Evolutionary conservation across 2,888 invertebrate genomes (phyloP), one percentile per base, ranked within the genome.

Genomic region (Temnothorax rugatulus): DNA sequence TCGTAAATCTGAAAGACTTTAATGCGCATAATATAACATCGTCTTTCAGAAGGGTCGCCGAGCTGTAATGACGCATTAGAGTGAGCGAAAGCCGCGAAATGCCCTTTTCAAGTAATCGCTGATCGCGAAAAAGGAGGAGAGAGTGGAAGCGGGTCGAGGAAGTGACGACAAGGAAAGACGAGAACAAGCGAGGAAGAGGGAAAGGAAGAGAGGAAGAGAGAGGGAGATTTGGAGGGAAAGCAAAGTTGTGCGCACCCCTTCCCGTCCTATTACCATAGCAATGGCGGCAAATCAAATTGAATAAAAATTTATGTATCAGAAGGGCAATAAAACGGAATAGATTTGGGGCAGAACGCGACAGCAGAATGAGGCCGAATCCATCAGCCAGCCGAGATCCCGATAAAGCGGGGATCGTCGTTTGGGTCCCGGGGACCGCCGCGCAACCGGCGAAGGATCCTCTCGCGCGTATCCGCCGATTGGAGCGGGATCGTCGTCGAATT

Each of bases 281-380:
- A 93, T 92, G 89, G 92, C 87, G 92, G 91, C 92, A 93, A 93
- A 93, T 93, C 91, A 93, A 93, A 92, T 92, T 91, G 91, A 93
- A 93, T 93, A 92, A 92, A 93, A 93, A 93, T 93, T 93, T 93
- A 93, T 93, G 93, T 93, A 93, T 93, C 93, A 92, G 92, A 92
- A 92, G 84, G 90, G 93, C 89, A 93, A 93, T 93, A 93, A 93
- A 93, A 93, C 87, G 93, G 92, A 92, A 93, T 93, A 92, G 93
- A 93, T 93, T 93, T 91, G 90, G 88, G 88, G 85, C 87, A 87
- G 89, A 89, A 89, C 89, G 86, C 86, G 88, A 89, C 87, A 86
- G 89, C 29, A 38, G 90, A 90, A 90, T 88, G 87, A 84, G 90
- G 90, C 89, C 88, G 88, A 90, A 90, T 90, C 90, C 89, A 90